Conservation (phyloP, 2,113 vertebrate genomes). For the Hucho hucho region DNA sequence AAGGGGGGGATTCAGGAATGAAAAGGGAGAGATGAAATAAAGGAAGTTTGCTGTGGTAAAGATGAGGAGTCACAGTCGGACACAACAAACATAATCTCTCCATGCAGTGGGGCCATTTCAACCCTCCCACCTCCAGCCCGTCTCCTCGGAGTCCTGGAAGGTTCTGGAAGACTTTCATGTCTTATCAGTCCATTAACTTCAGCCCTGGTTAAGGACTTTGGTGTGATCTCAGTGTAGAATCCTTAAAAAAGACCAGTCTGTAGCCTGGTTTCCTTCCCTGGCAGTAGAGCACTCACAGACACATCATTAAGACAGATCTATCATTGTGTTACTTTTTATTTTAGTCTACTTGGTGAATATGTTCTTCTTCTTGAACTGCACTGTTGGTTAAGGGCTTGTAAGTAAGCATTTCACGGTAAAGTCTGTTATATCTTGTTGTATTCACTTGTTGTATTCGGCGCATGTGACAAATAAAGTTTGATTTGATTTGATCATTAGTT, state of each 20-base stretch:
- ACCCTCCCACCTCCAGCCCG: constrained; percentile 2
- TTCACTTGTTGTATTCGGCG: too few species aligned
- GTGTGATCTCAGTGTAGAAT: constrained; percentile 21
- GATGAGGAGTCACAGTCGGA: constrained; percentile 20
- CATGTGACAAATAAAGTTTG: too few species aligned
- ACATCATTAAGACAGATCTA: constrained; percentile 39
- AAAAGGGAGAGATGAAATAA: too few species aligned
- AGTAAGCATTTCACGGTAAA: too few species aligned
- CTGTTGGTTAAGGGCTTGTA: too few species aligned
- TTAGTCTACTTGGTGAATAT: too few species aligned
- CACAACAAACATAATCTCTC: constrained; percentile 36
- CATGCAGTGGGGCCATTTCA: constrained; percentile 22
- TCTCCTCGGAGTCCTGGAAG: not conserved
- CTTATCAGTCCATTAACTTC: constrained; percentile 43
- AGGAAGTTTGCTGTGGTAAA: constrained; percentile 21
- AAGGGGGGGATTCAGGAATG: not conserved
- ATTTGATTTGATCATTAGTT: constrained; percentile 5
- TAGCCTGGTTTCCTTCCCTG: constrained; percentile 33
- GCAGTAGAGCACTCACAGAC: constrained; percentile 36
- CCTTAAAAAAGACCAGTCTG: not conserved
- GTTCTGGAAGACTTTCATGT: constrained; percentile 23
- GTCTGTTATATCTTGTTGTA: too few species aligned
- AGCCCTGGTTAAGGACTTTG: constrained; percentile 17
- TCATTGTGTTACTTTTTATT: not conserved
- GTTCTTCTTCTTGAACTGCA: too few species aligned